phyloP scores from a whole-genome alignment of 2,888 invertebrate species.

The Bellardia bayeri region DNA sequence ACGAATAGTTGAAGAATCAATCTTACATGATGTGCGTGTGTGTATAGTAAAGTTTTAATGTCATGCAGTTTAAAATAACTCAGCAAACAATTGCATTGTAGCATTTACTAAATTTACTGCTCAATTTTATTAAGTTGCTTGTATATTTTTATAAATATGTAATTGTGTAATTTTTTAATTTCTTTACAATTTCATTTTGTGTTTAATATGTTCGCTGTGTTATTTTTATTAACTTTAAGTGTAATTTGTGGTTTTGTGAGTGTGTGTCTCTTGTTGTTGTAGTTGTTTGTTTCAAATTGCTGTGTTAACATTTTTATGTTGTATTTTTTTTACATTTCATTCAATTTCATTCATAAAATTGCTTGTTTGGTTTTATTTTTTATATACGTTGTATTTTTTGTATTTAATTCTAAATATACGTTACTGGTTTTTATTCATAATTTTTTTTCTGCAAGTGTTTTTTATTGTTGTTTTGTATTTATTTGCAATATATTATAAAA shows the following conservation, averaged over 20 bases:
- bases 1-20: conserved; percentile 42
- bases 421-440: conserved; percentile 72
- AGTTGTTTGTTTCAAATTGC: conserved; percentile 69
- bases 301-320: conserved; percentile 74
- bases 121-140: no score
- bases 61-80: conserved; percentile 14
- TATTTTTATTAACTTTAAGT: conserved; percentile 21
- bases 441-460: conserved; percentile 30
- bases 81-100: conserved; percentile 17
- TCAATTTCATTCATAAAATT: conserved; percentile 75
- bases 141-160: no score
- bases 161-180: no score
- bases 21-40: conserved; percentile 1
- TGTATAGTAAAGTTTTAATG: conserved; percentile 36
- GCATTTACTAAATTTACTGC: no score
- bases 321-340: conserved; percentile 52
- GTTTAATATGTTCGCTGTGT: conserved; percentile 32
- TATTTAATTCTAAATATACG: conserved; percentile 58
- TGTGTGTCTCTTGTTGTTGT: conserved; percentile 1
- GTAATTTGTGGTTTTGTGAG: conserved; percentile 36
- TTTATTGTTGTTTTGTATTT: conserved; percentile 8
- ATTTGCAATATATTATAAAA: conserved; percentile 25
- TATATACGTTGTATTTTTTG: conserved; percentile 30
- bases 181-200: background rate
- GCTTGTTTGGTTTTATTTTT: conserved; percentile 62